Evolutionary conservation across 1,140 invertebrate species (phyloP), one percentile per base, ranked within the genome.

Genomic region (Formica exsecta): DNA sequence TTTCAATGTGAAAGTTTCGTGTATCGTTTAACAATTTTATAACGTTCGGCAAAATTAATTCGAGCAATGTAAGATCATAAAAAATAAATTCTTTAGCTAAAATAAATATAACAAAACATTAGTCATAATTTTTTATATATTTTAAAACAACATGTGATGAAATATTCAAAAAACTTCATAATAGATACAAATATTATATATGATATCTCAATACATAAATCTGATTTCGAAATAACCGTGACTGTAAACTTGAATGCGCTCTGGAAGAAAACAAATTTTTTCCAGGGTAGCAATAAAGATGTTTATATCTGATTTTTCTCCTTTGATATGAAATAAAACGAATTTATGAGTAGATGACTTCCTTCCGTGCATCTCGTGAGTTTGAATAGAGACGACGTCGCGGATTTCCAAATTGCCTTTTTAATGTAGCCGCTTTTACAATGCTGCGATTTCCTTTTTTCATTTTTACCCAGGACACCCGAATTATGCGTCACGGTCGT

Each of bases 401-500:
- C 25, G 16, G 74, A 57, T 59, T 70, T 54, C 22, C 8, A 62
- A 79, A 59, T 44, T 7, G 11, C 38, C 32, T 48, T 81, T 41
- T 41, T n/a, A 64, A 13, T 48, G 8, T 36, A 48, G 9, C 9
- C 29, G 38, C 36, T 65, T 48, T 70, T 62, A 51, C 65, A 80
- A 61, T 32, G 36, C 79, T n/a, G 62, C 51, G 61, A 77, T 80
- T 86, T 83, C 81, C 32, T 32, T 59, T 13, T 86, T 85, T 51
- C 59, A 71, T 71, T 62, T 75, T 88, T 88, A 80, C 62, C 22
- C 54, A 13, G 54, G 68, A 59, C 73, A 36, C 75, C 74, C 38
- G 54, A 71, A 62, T 32, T 89, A 83, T 62, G 66, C 84, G 77
- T 66, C 79, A 59, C 36, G 68, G 74, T 22, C 44, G 66, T 62